Percentiles rank a stretch among this genome's conserved stretches.
phyloP scores from a whole-genome alignment of 1,140 invertebrate species.

The Coptotermes formosanus region DNA sequence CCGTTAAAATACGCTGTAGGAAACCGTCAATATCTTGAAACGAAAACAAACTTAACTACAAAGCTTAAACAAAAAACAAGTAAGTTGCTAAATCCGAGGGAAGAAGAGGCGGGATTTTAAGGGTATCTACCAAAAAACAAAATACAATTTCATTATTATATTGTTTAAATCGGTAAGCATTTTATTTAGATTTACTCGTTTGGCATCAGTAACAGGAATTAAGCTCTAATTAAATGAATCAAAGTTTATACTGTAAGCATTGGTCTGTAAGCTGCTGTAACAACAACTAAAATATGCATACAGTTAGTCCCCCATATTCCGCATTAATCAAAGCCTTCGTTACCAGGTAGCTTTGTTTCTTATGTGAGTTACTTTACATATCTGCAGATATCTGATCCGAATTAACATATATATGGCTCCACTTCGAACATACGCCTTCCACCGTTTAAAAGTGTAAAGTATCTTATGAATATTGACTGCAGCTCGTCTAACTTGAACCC shows the following conservation, averaged over 20 bases:
- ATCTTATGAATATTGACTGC: background rate
- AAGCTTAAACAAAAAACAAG: too few species aligned
- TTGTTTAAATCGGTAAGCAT: background rate
- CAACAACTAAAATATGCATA: background rate
- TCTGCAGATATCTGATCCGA: background rate
- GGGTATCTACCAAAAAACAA: too few species aligned
- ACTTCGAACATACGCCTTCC: background rate
- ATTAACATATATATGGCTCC: slow-evolving; percentile 6
- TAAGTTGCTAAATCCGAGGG: too few species aligned
- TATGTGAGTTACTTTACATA: background rate
- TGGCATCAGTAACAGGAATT: background rate
- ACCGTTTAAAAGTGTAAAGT: background rate
- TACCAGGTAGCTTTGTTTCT: background rate
- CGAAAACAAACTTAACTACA: too few species aligned
- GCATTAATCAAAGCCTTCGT: background rate
- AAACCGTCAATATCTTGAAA: too few species aligned
- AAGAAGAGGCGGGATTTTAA: too few species aligned
- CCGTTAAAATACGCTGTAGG: too few species aligned
- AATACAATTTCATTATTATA: too few species aligned
- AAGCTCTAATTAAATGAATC: background rate
- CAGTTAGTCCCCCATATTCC: background rate
- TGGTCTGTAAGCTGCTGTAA: background rate
- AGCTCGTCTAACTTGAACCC: too few species aligned
- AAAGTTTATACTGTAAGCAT: background rate
- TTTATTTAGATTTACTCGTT: background rate